These are phyloP conservation scores for Crossocerus cetratus DNA, from an alignment of 2,888 invertebrate species.

Conservation along the genomic window DNA sequence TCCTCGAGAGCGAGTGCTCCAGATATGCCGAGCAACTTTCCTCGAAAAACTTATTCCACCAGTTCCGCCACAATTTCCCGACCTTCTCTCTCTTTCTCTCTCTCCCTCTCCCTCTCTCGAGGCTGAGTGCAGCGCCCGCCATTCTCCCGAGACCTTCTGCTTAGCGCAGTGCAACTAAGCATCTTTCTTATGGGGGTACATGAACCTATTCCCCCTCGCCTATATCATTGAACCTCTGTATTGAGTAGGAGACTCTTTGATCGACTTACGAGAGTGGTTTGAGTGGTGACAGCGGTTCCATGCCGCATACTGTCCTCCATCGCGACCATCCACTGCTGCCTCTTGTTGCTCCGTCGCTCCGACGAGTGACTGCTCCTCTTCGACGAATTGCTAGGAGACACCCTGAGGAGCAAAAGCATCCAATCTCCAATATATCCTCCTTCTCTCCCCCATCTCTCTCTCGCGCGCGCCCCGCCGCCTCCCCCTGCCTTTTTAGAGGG, in stretches of 20 bases:
- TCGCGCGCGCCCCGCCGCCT: too few relatives aligned
- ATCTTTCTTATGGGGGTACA: too few relatives aligned
- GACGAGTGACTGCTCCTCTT: conserved; percentile 79
- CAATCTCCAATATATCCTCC: too few relatives aligned
- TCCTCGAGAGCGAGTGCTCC: too few relatives aligned
- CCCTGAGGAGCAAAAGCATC: conserved; percentile 77
- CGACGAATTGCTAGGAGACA: conserved; percentile 84
- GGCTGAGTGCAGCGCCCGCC: background rate
- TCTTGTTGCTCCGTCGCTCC: conserved; percentile 70
- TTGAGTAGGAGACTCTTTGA: too few relatives aligned
- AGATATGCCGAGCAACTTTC: background rate
- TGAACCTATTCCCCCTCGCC: too few relatives aligned
- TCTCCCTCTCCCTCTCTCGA: conserved; percentile 1
- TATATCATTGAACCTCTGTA: too few relatives aligned
- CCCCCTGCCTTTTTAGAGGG: too few relatives aligned
- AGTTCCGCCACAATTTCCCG: background rate
- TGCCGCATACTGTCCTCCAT: conserved; percentile 70
- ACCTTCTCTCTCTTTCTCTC: background rate
- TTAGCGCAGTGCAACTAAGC: background rate
- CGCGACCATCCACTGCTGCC: conserved; percentile 75
- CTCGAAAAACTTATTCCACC: background rate
- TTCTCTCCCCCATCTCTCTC: too few relatives aligned
- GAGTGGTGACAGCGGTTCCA: conserved; percentile 81
- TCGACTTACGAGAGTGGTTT: conserved; percentile 87
- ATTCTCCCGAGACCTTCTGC: conserved; percentile 7